Percentiles rank a stretch among this genome's conserved stretches.
Conservation (phyloP, 2,888 invertebrate species). For the Hydroisotoma schaefferi region DNA sequence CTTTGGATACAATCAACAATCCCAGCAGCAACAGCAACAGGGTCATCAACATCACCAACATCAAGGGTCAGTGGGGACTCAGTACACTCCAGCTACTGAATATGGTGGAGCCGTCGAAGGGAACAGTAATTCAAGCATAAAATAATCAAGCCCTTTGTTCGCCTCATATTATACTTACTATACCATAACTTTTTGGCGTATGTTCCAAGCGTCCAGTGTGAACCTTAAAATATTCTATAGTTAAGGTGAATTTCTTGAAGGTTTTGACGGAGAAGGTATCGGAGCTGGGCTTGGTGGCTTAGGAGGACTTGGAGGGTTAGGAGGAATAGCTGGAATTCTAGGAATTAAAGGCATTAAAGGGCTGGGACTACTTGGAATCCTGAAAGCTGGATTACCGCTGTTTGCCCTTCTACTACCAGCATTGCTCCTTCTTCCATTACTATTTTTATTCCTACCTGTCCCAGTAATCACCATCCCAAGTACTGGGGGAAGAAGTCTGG, state of each 20-base stretch:
- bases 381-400: conserved; percentile 37
- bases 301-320: conserved; percentile 33
- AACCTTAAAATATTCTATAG: conserved; percentile 10
- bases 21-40: conserved; percentile 13
- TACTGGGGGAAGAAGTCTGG: conserved; percentile 12
- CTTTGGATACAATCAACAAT: conserved; percentile 37
- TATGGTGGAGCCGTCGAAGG: conserved; percentile 14
- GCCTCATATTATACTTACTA: too few species aligned
- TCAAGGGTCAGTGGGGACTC: not conserved
- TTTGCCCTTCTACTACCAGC: conserved; percentile 35
- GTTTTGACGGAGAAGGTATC: conserved; percentile 22
- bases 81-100: conserved; percentile 14
- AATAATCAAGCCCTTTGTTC: too few species aligned
- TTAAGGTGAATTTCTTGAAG: conserved; percentile 20
- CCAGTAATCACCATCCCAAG: conserved; percentile 39
- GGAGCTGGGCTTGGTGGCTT: conserved; percentile 35
- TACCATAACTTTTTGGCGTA: not conserved
- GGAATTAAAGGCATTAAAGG: conserved; percentile 44
- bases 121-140: conserved; percentile 14
- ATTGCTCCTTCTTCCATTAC: conserved; percentile 36
- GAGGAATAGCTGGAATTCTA: conserved; percentile 34
- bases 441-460: conserved; percentile 42
- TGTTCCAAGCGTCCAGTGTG: conserved; percentile 2
- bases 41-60: conserved; percentile 9
- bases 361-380: conserved; percentile 37